Percentiles rank a stretch among this genome's conserved stretches.
Conservation (phyloP, 2,888 invertebrate genomes). For the Harmothoe impar region DNA sequence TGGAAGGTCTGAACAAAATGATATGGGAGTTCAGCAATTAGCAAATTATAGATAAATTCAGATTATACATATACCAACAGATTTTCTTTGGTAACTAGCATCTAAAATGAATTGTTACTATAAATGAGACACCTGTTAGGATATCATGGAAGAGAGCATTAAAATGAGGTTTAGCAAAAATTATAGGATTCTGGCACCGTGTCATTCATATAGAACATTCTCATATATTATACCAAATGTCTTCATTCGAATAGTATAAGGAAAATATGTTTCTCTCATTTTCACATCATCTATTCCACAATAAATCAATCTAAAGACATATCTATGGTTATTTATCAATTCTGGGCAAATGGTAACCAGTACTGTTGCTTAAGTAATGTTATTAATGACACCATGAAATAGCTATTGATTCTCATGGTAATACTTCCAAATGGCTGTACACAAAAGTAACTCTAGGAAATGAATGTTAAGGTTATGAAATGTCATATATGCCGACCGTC, state of each 20-base stretch:
- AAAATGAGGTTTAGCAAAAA: not conserved
- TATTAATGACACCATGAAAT: not conserved
- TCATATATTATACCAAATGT: not conserved
- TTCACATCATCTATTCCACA: too few relatives aligned
- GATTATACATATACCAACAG: not conserved
- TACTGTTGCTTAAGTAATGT: not conserved
- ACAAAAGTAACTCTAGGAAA: constrained; percentile 57
- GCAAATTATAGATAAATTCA: not conserved
- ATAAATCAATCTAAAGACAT: too few relatives aligned
- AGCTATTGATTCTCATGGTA: not conserved
- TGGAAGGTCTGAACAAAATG: not conserved
- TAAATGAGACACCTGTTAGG: not conserved
- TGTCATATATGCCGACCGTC: not conserved
- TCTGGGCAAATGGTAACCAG: not conserved
- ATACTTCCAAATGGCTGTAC: constrained; percentile 52
- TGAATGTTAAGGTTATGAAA: constrained; percentile 24
- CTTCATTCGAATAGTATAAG: too few relatives aligned
- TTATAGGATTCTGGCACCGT: not conserved
- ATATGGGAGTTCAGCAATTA: not conserved
- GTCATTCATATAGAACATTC: not conserved
- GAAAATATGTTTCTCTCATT: too few relatives aligned
- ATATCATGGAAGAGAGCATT: too few relatives aligned
- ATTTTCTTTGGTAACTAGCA: constrained; percentile 36
- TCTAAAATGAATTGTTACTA: constrained; percentile 7
- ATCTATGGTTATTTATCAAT: not conserved